Evolutionary conservation across 2,888 invertebrate genomes (phyloP).

Genomic region (Cantharis lateralis): DNA sequence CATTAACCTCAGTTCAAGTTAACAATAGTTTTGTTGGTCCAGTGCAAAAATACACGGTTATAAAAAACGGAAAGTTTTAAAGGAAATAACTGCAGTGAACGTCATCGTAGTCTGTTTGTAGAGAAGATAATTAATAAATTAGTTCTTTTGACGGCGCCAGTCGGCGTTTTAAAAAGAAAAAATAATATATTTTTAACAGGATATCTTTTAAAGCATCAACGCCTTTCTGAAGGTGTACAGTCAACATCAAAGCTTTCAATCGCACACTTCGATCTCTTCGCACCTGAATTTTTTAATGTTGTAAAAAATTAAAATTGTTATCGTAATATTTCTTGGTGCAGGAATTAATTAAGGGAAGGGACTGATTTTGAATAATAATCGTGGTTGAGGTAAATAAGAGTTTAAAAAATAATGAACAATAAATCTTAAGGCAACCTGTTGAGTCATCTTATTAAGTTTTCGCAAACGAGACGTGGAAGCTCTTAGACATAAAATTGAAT

Average conservation of each 20-base stretch:
- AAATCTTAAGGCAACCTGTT: background rate
- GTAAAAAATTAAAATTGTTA: slow-evolving; percentile 9
- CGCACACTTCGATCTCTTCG: slow-evolving; percentile 14
- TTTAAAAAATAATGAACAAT: background rate
- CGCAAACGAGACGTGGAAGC: background rate
- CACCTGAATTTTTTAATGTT: slow-evolving; percentile 32
- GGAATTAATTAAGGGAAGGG: background rate
- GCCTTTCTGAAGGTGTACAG: slow-evolving; percentile 44
- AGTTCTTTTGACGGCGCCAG: slow-evolving; percentile 55
- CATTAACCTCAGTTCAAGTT: background rate
- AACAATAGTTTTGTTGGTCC: background rate
- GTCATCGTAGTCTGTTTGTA: slow-evolving; percentile 30
- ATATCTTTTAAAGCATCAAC: slow-evolving; percentile 56
- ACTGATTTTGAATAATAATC: background rate
- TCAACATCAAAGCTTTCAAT: slow-evolving; percentile 27
- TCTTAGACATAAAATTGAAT: background rate
- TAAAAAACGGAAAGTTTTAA: slow-evolving; percentile 14
- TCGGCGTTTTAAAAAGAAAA: slow-evolving; percentile 49
- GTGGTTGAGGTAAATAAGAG: background rate
- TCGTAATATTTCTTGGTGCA: background rate
- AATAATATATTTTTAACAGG: slow-evolving; percentile 57
- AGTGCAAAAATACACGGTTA: background rate
- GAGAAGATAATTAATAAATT: slow-evolving; percentile 55
- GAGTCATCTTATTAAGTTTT: background rate
- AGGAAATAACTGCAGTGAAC: slow-evolving; percentile 24